phyloP scores from a whole-genome alignment of 2,888 invertebrate species.

The Tolmerus cingulatus region DNA sequence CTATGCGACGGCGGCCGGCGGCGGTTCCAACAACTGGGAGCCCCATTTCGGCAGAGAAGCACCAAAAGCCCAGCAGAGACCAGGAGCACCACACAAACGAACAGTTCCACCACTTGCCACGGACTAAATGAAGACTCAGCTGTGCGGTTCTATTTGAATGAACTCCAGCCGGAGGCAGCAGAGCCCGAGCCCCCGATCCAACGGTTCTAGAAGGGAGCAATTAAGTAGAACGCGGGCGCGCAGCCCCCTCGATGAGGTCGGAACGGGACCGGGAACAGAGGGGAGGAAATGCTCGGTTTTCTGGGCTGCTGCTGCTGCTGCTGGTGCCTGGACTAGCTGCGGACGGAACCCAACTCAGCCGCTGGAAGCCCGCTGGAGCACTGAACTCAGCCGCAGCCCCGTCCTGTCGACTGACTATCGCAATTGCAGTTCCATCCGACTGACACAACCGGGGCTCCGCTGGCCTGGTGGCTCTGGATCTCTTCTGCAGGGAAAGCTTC shows the following conservation, averaged over 20 bases:
- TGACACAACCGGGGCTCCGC: background rate
- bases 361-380: no score
- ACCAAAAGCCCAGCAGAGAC: background rate
- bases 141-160: slow-evolving; percentile 63
- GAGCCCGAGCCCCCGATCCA: background rate
- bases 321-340: background rate
- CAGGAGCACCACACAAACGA: slow-evolving; percentile 50
- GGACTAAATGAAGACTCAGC: slow-evolving; percentile 61
- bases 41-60: background rate
- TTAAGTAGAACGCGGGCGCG: slow-evolving; percentile 30
- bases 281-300: background rate
- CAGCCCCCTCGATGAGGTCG: background rate
- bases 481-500: background rate
- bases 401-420: background rate
- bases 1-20: background rate
- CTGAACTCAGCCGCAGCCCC: background rate
- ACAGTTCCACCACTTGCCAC: slow-evolving; percentile 61
- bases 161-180: slow-evolving; percentile 51
- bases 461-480: background rate
- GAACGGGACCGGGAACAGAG: no score
- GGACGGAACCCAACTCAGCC: background rate
- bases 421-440: background rate
- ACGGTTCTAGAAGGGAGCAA: background rate
- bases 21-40: background rate
- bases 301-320: background rate